A percentile compares a stretch with the other conserved stretches of the same genome.
phyloP scores from a whole-genome alignment of 92 coral and sea anemone species.

The Epizoanthus rinbou region DNA sequence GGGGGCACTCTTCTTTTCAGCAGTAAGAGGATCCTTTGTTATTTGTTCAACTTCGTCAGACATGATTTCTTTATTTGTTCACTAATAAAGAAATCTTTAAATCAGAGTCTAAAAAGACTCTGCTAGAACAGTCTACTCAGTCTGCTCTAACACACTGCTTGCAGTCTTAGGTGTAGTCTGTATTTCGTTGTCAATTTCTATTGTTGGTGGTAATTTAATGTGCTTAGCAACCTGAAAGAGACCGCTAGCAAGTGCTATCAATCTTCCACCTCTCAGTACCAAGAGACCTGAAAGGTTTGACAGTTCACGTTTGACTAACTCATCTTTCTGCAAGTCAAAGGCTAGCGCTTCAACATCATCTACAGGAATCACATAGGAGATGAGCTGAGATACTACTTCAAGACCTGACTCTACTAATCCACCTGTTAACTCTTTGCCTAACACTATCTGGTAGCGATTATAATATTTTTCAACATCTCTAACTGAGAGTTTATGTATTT shows the following conservation, averaged over 20 bases:
- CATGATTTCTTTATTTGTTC: constrained; percentile 21
- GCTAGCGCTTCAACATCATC: constrained; percentile 25
- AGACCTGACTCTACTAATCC: constrained; percentile 41
- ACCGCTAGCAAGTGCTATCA: constrained; percentile 43
- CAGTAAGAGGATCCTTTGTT: constrained; percentile 45
- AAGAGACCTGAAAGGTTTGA: constrained; percentile 34
- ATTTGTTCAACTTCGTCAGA: constrained; percentile 53
- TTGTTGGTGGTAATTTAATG: neutral
- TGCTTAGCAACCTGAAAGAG: constrained; percentile 43
- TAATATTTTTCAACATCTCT: constrained; percentile 42
- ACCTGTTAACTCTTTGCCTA: constrained; percentile 38
- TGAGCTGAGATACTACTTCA: constrained; percentile 27
- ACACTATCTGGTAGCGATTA: constrained; percentile 32
- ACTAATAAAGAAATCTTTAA: constrained; percentile 41
- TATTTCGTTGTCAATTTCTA: neutral
- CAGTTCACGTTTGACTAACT: constrained; percentile 37
- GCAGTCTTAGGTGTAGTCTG: no score
- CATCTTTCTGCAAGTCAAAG: constrained; percentile 10
- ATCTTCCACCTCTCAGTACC: constrained; percentile 46
- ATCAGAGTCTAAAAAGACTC: no score
- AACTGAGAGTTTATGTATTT: constrained; percentile 50
- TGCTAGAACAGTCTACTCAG: no score
- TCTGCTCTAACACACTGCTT: no score
- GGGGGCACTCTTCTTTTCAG: constrained; percentile 7
- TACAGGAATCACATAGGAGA: constrained; percentile 37